A percentile compares a stretch with the other conserved stretches of the same genome.
phyloP scores from a whole-genome alignment of 2,888 invertebrate species.

The Drosophila neonasuta region DNA sequence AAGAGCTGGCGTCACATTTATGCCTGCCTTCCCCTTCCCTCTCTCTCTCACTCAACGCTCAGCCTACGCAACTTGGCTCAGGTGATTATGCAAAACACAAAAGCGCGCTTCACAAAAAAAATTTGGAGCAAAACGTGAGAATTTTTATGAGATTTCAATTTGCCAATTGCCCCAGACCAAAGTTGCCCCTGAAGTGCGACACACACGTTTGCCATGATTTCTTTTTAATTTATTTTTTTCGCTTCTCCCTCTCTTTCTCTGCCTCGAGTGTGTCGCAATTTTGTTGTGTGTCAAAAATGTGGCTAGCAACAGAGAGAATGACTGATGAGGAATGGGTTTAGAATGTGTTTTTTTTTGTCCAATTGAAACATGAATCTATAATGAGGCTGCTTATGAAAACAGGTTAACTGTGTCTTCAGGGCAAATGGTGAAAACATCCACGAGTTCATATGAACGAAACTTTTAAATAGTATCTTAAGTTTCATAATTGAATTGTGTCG shows the following conservation, averaged over 20 bases:
- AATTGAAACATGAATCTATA: slow-evolving; percentile 43
- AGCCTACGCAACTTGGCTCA: slow-evolving; percentile 17
- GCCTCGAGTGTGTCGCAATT: neutral
- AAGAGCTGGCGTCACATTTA: slow-evolving; percentile 35
- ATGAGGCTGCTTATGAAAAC: slow-evolving; percentile 35
- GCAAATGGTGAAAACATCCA: neutral
- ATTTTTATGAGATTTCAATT: slow-evolving; percentile 72
- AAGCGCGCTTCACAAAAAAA: slow-evolving; percentile 40
- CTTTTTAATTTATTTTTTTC: slow-evolving; percentile 34
- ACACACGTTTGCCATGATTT: slow-evolving; percentile 56
- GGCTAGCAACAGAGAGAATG: slow-evolving; percentile 41
- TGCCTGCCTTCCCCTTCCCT: slow-evolving; percentile 5
- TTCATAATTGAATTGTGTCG: slow-evolving; percentile 2
- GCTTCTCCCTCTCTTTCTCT: slow-evolving; percentile 1
- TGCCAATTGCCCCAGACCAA: slow-evolving; percentile 40
- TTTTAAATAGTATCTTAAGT: neutral
- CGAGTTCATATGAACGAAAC: neutral
- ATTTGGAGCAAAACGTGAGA: slow-evolving; percentile 77
- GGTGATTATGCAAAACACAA: slow-evolving; percentile 55
- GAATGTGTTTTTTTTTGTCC: slow-evolving; percentile 24
- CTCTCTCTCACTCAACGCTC: neutral
- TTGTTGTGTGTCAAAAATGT: slow-evolving; percentile 19
- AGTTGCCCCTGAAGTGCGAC: slow-evolving; percentile 53
- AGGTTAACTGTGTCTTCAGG: slow-evolving; percentile 44
- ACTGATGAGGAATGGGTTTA: slow-evolving; percentile 26